Evolutionary conservation across 2,797 vertebrate genomes (phyloP).

Genomic region (Natrix natrix): DNA sequence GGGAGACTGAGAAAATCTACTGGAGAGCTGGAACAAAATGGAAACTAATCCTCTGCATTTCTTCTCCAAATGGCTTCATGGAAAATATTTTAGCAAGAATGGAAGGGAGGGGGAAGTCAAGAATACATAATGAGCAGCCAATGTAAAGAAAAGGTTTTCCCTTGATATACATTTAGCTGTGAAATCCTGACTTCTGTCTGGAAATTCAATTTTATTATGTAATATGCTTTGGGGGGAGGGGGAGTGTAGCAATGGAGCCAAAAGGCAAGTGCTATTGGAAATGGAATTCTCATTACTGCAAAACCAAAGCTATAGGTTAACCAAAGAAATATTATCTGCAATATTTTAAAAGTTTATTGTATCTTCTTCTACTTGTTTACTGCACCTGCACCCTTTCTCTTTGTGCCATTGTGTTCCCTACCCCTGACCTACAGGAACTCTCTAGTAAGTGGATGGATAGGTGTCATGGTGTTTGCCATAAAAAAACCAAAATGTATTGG

Average conservation of each 20-base stretch:
- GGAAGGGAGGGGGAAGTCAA: constrained; percentile 48
- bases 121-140: constrained; percentile 54
- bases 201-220: constrained; percentile 68
- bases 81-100: constrained; percentile 41
- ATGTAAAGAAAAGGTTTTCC: constrained; percentile 46
- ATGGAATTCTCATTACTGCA: constrained; percentile 67
- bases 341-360: constrained; percentile 39
- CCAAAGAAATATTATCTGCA: constrained; percentile 38
- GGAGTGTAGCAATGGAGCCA: constrained; percentile 49
- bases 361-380: not conserved
- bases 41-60: constrained; percentile 26
- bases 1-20: constrained; percentile 9
- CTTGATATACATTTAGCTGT: constrained; percentile 48
- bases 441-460: not conserved
- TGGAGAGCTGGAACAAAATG: constrained; percentile 37
- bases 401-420: not conserved
- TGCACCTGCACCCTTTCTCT: not conserved
- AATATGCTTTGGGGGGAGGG: constrained; percentile 56
- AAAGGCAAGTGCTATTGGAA: constrained; percentile 57
- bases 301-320: constrained; percentile 52
- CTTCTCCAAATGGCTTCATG: constrained; percentile 50
- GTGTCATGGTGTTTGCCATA: not conserved
- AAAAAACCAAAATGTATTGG: not conserved
- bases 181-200: constrained; percentile 62
- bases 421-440: not conserved